Evolutionary conservation across 2,888 invertebrate genomes (phyloP).

Genomic region (Agrochola lota): DNA sequence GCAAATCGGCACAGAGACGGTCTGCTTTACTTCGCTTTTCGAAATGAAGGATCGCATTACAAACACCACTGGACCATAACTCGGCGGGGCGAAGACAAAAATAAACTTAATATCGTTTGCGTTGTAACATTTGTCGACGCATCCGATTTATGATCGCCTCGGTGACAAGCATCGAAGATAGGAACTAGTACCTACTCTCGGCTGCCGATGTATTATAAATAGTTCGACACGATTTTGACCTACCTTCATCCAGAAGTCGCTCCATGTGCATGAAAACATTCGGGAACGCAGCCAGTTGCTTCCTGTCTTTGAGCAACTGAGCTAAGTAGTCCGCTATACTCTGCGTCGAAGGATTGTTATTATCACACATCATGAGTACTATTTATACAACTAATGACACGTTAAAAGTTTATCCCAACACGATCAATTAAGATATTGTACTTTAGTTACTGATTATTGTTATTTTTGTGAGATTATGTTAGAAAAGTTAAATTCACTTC

Average conservation of each 20-base stretch:
- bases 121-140: slow-evolving; percentile 89
- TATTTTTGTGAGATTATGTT: slow-evolving; percentile 90
- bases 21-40: slow-evolving; percentile 87
- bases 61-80: slow-evolving; percentile 90
- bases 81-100: slow-evolving; percentile 90
- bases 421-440: slow-evolving; percentile 86
- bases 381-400: slow-evolving; percentile 85
- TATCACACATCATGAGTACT: slow-evolving; percentile 90
- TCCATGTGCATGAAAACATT: slow-evolving; percentile 99
- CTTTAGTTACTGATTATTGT: slow-evolving; percentile 89
- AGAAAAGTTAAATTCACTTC: slow-evolving; percentile 90
- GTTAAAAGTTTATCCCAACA: slow-evolving; percentile 86
- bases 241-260: slow-evolving; percentile 99
- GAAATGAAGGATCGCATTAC: slow-evolving; percentile 89
- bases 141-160: slow-evolving; percentile 86
- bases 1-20: slow-evolving; percentile 85
- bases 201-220: slow-evolving; percentile 77
- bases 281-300: slow-evolving; percentile 99
- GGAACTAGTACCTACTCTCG: slow-evolving; percentile 71
- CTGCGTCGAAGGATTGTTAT: slow-evolving; percentile 94
- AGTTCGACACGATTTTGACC: slow-evolving; percentile 79
- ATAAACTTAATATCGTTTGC: slow-evolving; percentile 90
- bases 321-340: slow-evolving; percentile 99
- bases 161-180: slow-evolving; percentile 84
- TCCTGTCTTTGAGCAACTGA: slow-evolving; percentile 99